These are phyloP conservation scores for Drosophila lacertosa DNA, from an alignment of 1,140 invertebrate genomes.

Conservation along the genomic window DNA sequence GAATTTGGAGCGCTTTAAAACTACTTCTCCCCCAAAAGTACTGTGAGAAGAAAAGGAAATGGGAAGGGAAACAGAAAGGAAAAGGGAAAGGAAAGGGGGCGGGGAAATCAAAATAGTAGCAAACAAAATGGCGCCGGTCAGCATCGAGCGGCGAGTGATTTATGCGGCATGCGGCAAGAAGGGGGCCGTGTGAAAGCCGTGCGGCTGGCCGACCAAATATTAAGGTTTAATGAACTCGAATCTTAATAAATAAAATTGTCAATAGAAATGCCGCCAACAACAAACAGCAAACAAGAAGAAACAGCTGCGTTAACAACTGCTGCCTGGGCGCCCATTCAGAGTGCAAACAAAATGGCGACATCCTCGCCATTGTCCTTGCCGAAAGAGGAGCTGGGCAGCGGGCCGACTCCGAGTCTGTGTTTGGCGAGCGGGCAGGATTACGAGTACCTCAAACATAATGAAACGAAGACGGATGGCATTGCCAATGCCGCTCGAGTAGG, in stretches of 20 bases:
- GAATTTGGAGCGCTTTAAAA: conserved; percentile 65
- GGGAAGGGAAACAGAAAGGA: neutral
- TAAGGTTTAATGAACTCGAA: conserved; percentile 80
- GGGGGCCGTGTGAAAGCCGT: conserved; percentile 39
- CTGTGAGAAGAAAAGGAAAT: neutral
- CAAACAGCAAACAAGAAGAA: conserved; percentile 1
- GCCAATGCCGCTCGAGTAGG: neutral
- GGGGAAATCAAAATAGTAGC: conserved; percentile 17
- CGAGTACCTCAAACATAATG: conserved; percentile 53
- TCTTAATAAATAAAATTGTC: conserved; percentile 83
- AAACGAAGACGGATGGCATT: conserved; percentile 73
- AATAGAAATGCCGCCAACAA: conserved; percentile 49
- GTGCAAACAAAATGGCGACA: conserved; percentile 41
- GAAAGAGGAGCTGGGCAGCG: neutral
- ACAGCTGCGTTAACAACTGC: conserved; percentile 31
- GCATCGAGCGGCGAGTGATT: conserved; percentile 63
- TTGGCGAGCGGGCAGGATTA: conserved; percentile 30
- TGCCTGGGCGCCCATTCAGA: conserved; percentile 24
- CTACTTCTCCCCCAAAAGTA: conserved; percentile 50
- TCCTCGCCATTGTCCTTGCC: conserved; percentile 4
- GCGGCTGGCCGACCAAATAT: conserved; percentile 43
- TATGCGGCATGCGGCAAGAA: conserved; percentile 37
- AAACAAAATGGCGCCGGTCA: conserved; percentile 52
- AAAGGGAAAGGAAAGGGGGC: neutral
- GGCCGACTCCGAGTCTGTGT: too few species aligned